phyloP scores from a whole-genome alignment of 2,113 vertebrate genomes.

The Rhynchopsitta pachyrhyncha region DNA sequence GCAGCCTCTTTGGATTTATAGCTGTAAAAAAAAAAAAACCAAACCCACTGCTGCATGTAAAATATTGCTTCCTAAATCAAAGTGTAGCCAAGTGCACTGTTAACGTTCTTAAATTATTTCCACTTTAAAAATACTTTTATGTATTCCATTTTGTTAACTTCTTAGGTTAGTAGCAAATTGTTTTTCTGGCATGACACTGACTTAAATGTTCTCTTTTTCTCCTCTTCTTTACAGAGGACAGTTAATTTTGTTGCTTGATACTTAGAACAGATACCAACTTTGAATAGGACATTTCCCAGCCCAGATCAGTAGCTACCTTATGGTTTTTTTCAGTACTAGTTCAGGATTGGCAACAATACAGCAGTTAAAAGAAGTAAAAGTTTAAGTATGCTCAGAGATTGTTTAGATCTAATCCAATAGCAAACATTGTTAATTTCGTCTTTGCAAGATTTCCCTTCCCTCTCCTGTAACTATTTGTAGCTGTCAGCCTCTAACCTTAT shows the following conservation, averaged over 20 bases:
- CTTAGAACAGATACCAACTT: conserved; percentile 70
- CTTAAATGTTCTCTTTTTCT: background rate
- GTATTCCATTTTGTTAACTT: conserved; percentile 46
- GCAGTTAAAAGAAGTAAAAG: background rate
- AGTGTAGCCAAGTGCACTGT: conserved; percentile 33
- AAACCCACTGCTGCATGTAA: conserved; percentile 15
- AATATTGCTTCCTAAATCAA: conserved; percentile 64
- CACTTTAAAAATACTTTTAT: conserved; percentile 53
- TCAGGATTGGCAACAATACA: conserved; percentile 14
- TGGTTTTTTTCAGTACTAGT: background rate
- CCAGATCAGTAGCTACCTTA: conserved; percentile 70
- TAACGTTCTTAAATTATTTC: conserved; percentile 59
- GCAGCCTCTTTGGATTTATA: conserved; percentile 11
- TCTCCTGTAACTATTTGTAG: background rate
- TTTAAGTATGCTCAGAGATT: background rate
- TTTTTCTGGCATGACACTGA: conserved; percentile 34
- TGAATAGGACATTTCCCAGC: conserved; percentile 72
- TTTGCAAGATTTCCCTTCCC: background rate
- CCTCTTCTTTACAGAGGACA: background rate
- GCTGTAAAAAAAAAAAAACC: conserved; percentile 29
- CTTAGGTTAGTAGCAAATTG: conserved; percentile 45
- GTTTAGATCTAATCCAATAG: conserved; percentile 9
- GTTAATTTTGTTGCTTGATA: conserved; percentile 60
- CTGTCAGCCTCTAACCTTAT: conserved; percentile 13
- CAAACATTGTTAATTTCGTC: background rate